phyloP scores from a whole-genome alignment of 2,888 invertebrate genomes.

The Tridacna gigas region DNA sequence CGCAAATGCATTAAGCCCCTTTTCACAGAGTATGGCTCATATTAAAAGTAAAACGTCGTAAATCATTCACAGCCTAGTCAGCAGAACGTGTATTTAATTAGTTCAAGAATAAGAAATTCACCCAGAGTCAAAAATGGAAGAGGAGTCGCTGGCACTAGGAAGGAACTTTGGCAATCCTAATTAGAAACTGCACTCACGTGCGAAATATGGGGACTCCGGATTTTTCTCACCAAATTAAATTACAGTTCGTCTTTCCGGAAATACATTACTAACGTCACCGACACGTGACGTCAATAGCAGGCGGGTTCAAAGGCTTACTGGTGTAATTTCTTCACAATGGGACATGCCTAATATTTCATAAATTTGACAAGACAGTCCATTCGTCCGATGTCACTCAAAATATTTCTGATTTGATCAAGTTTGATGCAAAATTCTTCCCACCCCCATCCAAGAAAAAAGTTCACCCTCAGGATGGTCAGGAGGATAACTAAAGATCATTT shows the following conservation, averaged over 20 bases:
- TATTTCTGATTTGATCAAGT: constrained; percentile 6
- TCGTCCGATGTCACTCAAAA: constrained; percentile 12
- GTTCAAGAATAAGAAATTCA: no score
- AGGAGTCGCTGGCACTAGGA: no score
- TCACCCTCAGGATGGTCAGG: no score
- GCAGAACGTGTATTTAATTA: no score
- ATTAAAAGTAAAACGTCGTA: no score
- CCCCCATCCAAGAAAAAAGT: no score
- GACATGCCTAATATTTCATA: constrained; percentile 22
- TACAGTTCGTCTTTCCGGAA: constrained; percentile 37
- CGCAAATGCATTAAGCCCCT: no score
- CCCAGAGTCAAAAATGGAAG: no score
- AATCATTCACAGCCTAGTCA: no score
- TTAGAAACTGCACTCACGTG: constrained; percentile 51
- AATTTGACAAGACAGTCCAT: constrained; percentile 31
- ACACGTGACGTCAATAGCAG: constrained; percentile 45
- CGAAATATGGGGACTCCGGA: constrained; percentile 39
- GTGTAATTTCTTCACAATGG: constrained; percentile 24
- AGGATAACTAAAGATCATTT: no score
- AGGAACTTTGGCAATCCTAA: constrained; percentile 28
- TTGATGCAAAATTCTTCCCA: neutral
- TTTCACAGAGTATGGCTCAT: no score
- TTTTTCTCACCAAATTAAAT: constrained; percentile 50
- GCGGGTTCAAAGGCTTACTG: constrained; percentile 24
- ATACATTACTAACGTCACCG: constrained; percentile 45